phyloP scores from a whole-genome alignment of 2,113 vertebrate species.

The Panthera leo region DNA sequence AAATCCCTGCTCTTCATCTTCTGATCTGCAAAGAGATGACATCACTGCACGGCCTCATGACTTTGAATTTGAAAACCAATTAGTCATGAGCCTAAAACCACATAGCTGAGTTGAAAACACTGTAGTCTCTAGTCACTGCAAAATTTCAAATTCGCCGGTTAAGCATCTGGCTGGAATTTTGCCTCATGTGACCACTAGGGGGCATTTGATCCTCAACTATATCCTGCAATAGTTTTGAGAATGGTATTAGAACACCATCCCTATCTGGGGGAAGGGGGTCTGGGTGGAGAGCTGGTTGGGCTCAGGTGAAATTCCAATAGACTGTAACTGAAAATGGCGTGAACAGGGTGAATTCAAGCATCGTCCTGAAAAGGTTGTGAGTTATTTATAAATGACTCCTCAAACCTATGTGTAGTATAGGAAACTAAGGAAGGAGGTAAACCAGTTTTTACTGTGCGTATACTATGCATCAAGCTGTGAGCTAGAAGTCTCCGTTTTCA shows the following conservation, averaged over 20 bases:
- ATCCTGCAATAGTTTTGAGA: not conserved
- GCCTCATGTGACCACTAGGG: constrained; percentile 51
- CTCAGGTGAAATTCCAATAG: not conserved
- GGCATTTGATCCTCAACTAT: constrained; percentile 61
- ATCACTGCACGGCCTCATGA: not conserved
- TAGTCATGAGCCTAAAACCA: not conserved
- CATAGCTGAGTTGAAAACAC: not conserved
- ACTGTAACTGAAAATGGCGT: not conserved
- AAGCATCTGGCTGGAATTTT: not conserved
- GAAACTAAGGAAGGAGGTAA: not conserved
- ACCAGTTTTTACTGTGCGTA: not conserved
- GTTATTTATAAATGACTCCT: not conserved
- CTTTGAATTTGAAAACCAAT: not conserved
- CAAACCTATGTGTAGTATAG: not conserved
- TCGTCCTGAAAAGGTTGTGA: not conserved
- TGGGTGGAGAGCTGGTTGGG: not conserved
- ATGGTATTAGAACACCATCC: too few relatives aligned
- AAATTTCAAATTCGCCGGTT: not conserved
- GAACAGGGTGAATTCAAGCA: not conserved
- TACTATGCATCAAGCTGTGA: not conserved
- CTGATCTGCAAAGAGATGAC: not conserved
- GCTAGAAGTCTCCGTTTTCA: not conserved
- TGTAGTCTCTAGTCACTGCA: not conserved
- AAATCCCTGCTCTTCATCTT: not conserved
- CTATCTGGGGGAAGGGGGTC: accelerated